Percentiles rank a stretch among this genome's conserved stretches.
Conservation (phyloP, 2,888 invertebrate genomes). For the Sabellastarte sp. region DNA sequence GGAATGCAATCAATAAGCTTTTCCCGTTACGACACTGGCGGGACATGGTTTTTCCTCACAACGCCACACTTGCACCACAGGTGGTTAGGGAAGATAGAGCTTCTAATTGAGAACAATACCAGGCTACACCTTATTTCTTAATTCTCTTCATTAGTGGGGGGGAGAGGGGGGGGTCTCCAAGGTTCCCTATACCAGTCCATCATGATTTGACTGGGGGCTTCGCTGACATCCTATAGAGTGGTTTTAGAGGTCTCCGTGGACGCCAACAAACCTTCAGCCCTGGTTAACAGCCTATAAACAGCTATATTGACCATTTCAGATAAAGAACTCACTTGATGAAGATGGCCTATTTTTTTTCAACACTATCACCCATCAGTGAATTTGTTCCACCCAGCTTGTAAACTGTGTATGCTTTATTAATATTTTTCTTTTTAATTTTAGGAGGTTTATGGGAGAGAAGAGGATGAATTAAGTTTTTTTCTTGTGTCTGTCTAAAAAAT, state of each 20-base stretch:
- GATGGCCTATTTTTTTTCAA: neutral
- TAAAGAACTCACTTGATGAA: neutral
- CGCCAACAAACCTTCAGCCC: neutral
- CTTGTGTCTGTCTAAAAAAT: no score
- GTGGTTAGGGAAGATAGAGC: neutral
- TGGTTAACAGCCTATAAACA: conserved; percentile 2
- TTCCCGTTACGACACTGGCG: neutral
- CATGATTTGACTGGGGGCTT: neutral
- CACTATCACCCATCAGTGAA: no score
- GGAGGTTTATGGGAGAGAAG: no score
- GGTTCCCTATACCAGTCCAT: no score
- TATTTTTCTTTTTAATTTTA: no score
- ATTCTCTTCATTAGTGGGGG: neutral
- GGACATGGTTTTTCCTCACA: neutral
- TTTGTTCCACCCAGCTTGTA: no score
- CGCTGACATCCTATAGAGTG: neutral
- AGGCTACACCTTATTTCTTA: neutral
- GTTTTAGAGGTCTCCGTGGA: neutral
- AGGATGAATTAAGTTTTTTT: no score
- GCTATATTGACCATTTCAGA: neutral
- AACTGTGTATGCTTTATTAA: no score
- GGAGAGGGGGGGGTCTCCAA: neutral
- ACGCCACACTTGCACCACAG: neutral
- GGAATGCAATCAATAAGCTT: neutral
- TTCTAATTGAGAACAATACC: neutral